These are phyloP conservation scores for Amiota minor DNA, from an alignment of 2,888 invertebrate genomes.

Conservation along the genomic window DNA sequence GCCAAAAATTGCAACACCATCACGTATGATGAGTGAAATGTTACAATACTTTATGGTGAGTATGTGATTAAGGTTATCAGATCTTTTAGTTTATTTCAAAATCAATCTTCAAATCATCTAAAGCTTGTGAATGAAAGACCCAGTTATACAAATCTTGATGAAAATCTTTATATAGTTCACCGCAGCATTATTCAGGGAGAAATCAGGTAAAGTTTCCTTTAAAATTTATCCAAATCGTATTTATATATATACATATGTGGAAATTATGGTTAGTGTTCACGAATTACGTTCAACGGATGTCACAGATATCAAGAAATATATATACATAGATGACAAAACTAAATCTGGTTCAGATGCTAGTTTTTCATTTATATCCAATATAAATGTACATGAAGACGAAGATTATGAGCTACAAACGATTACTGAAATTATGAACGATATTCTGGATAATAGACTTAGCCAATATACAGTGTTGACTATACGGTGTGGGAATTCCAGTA, in stretches of 20 bases:
- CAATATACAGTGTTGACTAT: slow-evolving; percentile 58
- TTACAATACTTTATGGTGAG: slow-evolving; percentile 65
- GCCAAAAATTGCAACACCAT: slow-evolving; percentile 35
- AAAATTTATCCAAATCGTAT: background rate
- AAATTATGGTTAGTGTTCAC: background rate
- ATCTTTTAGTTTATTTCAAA: no score
- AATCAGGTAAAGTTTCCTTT: slow-evolving; percentile 46
- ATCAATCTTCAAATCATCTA: background rate
- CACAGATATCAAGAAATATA: background rate
- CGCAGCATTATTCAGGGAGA: slow-evolving; percentile 64
- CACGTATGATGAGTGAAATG: slow-evolving; percentile 44
- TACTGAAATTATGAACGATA: slow-evolving; percentile 52
- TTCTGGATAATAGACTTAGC: slow-evolving; percentile 49
- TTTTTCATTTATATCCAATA: slow-evolving; percentile 38
- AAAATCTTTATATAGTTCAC: slow-evolving; percentile 63
- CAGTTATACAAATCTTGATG: slow-evolving; percentile 34
- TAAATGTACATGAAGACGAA: slow-evolving; percentile 31
- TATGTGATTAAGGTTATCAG: background rate
- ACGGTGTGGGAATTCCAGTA: slow-evolving; percentile 60
- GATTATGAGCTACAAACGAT: slow-evolving; percentile 47
- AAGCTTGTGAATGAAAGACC: slow-evolving; percentile 53
- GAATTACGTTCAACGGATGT: background rate
- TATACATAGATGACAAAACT: background rate
- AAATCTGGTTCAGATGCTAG: slow-evolving; percentile 21
- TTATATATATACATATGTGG: slow-evolving; percentile 32